Evolutionary conservation across 92 coral and sea anemone species (phyloP).

Genomic region (Zoanthus sociatus): DNA sequence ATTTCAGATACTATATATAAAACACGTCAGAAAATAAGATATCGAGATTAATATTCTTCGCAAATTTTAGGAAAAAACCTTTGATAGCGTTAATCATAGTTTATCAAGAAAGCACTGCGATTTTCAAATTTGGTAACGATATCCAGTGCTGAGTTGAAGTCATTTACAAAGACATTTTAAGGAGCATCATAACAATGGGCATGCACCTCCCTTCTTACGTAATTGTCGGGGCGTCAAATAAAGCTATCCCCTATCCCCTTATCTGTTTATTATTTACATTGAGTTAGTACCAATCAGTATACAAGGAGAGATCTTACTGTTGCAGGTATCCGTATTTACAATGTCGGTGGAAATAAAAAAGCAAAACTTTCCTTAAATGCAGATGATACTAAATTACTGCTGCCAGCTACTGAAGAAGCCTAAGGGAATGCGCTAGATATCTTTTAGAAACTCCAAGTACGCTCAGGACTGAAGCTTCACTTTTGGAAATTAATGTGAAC

Average conservation of each 20-base stretch:
- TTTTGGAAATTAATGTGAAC: not conserved
- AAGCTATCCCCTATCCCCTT: not conserved
- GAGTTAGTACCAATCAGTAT: conserved; percentile 22
- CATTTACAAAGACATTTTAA: not conserved
- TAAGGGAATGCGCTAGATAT: not conserved
- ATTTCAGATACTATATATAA: too few relatives aligned
- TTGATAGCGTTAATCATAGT: not conserved
- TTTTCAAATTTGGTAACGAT: conserved; percentile 32
- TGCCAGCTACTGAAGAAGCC: not conserved
- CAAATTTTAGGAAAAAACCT: too few relatives aligned
- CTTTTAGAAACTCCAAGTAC: not conserved
- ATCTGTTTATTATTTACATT: not conserved
- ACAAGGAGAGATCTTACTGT: not conserved
- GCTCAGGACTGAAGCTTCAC: not conserved
- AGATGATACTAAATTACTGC: not conserved
- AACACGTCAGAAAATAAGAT: too few relatives aligned
- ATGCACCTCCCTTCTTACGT: not conserved
- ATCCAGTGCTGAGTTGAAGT: conserved; percentile 15
- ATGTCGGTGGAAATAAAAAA: not conserved
- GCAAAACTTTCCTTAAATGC: not conserved
- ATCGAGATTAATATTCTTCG: too few relatives aligned
- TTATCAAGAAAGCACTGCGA: not conserved
- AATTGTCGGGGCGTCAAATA: too few relatives aligned
- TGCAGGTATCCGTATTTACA: not conserved
- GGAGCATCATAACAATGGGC: conserved; percentile 26